phyloP scores from a whole-genome alignment of 2,113 vertebrate genomes.

The Eretmochelys imbricata region DNA sequence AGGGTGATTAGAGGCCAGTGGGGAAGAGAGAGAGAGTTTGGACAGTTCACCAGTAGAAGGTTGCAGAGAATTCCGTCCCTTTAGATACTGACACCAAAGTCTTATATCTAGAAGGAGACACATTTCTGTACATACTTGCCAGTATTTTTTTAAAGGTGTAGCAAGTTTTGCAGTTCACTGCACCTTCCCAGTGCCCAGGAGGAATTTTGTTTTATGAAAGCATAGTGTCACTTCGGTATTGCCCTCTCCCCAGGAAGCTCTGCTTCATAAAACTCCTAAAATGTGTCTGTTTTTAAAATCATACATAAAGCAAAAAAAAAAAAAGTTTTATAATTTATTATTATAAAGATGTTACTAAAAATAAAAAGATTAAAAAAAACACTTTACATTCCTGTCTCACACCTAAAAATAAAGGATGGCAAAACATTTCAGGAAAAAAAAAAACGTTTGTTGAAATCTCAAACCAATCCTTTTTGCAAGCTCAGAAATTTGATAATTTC shows the following conservation, averaged over 20 bases:
- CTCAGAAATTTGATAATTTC: neutral
- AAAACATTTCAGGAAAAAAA: neutral
- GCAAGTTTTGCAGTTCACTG: neutral
- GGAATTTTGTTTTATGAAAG: neutral
- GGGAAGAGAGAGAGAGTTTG: neutral
- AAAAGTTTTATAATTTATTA: neutral
- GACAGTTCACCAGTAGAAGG: no score
- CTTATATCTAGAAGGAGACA: neutral
- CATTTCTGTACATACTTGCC: neutral
- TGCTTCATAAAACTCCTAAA: neutral
- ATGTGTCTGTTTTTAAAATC: neutral
- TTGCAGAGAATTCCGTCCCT: no score
- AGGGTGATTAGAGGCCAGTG: neutral
- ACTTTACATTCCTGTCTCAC: neutral
- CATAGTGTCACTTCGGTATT: neutral
- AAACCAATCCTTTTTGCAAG: neutral
- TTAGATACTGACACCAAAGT: no score
- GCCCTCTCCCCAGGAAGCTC: neutral
- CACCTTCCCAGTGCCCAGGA: fast-evolving
- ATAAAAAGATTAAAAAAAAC: neutral
- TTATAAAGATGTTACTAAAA: neutral
- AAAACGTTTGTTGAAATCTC: neutral
- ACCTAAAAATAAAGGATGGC: neutral
- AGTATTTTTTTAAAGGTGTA: neutral
- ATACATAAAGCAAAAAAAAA: neutral